Evolutionary conservation across 1,140 invertebrate species (phyloP), one percentile per base, ranked within the genome.

Genomic region (Ceratina japonica): DNA sequence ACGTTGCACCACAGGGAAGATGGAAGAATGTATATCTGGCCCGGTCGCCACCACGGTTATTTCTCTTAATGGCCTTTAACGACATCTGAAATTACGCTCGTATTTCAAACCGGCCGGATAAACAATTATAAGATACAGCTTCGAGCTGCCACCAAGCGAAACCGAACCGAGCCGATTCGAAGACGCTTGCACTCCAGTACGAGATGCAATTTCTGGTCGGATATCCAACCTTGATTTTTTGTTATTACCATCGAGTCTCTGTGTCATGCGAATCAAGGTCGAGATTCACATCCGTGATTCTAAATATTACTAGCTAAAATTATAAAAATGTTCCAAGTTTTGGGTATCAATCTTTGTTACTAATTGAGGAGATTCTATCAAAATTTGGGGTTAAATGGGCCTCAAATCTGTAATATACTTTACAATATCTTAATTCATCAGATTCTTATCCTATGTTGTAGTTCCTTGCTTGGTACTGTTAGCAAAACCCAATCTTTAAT

Each of bases 1-100:
- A 58, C 56, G 54, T 51, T 22, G 71, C 65, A 20, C 44, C 54
- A 69, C 81, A n/a, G 59, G 54, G n/a, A 83, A 52, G 66, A 75
- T 63, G 51, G 22, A 70, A 72, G 62, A 65, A 73, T 72, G 51
- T n/a, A 66, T 83, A 83, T 80, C 71, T 63, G 73, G 44, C 16
- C 52, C 31, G 70, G 61, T 54, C 72, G 81, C 31, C 56, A 58
- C 61, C 37, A 44, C 37, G 63, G 51, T 75, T 72, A 83, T 83
- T 83, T 54, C 81, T 61, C 56, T 80, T 83, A 84, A 84, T 84
- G 58, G 72, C 66, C 82, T 75, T 75, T 83, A 84, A 84, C 77
- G 82, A 84, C 66, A 83, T 63, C 37, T 77, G 52, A 80, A 83
- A 84, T 84, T 80, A 75, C 62, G 68, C 52, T 75, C 81, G 62